phyloP scores from a whole-genome alignment of 2,888 invertebrate genomes.

The Thereva unica region DNA sequence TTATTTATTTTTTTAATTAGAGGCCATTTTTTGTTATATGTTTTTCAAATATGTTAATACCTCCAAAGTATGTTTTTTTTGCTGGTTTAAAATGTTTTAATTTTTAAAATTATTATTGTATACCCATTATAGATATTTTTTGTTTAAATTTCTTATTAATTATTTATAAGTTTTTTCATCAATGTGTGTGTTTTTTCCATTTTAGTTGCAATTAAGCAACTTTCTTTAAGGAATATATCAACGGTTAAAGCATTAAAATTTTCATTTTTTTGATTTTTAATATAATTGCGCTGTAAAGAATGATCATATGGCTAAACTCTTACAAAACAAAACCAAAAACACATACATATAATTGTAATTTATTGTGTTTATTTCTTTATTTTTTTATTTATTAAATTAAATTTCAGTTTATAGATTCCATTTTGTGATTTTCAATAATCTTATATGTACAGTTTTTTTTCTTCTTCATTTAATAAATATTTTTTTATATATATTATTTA shows the following conservation, averaged over 20 bases:
- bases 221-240: constrained; percentile 9
- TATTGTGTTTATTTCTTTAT: constrained; percentile 16
- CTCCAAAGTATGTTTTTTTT: not conserved
- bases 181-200: constrained; percentile 2
- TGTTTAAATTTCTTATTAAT: constrained; percentile 3
- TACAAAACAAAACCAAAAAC: constrained; percentile 19
- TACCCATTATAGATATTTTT: not conserved
- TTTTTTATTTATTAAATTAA: constrained; percentile 6
- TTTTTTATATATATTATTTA: constrained; percentile 16
- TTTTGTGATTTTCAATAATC: no score
- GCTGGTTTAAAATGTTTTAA: not conserved
- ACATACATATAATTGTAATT: constrained; percentile 16
- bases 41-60: not conserved
- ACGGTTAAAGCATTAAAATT: not conserved
- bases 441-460: constrained; percentile 22
- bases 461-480: not conserved
- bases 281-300: constrained; percentile 23
- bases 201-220: constrained; percentile 1
- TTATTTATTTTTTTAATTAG: not conserved
- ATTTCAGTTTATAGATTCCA: no score
- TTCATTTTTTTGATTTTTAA: not conserved
- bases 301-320: not conserved
- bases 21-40: constrained; percentile 8
- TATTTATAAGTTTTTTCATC: not conserved
- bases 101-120: not conserved